Percentiles rank a stretch among this genome's conserved stretches.
Conservation (phyloP, 92 coral and sea anemone species). For the Heliopora coerulea region DNA sequence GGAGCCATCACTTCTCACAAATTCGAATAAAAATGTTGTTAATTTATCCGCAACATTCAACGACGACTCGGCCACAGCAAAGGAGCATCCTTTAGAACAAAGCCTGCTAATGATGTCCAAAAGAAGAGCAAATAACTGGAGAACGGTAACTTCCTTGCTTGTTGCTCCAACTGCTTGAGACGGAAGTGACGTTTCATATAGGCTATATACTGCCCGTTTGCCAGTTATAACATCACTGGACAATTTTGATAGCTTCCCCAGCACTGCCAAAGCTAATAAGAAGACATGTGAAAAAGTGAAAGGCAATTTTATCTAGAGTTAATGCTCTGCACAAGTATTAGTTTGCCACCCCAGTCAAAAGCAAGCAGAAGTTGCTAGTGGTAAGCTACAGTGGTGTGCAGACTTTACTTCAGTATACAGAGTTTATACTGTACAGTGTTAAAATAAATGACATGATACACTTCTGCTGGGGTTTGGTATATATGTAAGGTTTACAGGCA, state of each 20-base stretch:
- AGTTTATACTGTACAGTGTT: no score
- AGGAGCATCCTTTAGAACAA: conserved; percentile 3
- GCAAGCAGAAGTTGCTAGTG: no score
- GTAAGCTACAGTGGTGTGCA: no score
- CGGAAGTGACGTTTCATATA: neutral
- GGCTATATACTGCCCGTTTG: conserved; percentile 1
- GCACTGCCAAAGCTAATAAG: neutral
- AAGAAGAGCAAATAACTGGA: conserved; percentile 9
- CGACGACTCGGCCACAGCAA: conserved; percentile 24
- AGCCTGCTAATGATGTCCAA: conserved; percentile 22
- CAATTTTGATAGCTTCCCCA: neutral
- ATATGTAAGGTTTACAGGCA: no score
- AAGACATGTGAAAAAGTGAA: neutral
- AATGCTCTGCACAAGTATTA: no score
- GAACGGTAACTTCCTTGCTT: neutral
- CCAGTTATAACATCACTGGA: conserved; percentile 1
- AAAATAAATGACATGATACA: no score
- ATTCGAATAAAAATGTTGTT: neutral
- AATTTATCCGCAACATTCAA: conserved; percentile 31
- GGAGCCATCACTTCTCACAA: neutral
- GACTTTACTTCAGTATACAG: no score
- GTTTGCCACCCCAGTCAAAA: no score
- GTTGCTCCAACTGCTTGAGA: neutral
- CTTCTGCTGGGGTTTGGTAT: no score
- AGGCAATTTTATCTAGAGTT: no score